Percentiles rank a stretch among this genome's conserved stretches.
phyloP scores from a whole-genome alignment of 2,113 vertebrate species.

The Oryzias celebensis region DNA sequence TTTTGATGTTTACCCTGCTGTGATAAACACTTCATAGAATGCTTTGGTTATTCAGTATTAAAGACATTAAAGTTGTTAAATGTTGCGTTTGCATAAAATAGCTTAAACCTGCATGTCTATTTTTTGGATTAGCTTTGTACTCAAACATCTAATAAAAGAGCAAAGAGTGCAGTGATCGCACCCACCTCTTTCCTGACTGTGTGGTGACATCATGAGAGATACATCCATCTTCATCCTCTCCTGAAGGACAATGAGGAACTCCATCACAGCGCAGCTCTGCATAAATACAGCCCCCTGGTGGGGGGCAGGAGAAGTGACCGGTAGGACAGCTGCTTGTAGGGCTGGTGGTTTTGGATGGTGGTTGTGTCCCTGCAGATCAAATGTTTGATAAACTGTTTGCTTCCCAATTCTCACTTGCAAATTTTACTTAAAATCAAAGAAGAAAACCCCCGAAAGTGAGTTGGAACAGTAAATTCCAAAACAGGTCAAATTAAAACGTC shows the following conservation, averaged over 20 bases:
- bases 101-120: too few relatives aligned
- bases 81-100: too few relatives aligned
- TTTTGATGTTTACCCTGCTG: too few relatives aligned
- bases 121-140: neutral
- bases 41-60: too few relatives aligned
- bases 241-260: conserved; percentile 69
- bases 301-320: conserved; percentile 76
- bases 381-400: neutral
- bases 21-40: too few relatives aligned
- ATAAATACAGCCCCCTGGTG: conserved; percentile 73
- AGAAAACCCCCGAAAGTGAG: neutral
- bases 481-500: neutral
- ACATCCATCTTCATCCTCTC: conserved; percentile 80
- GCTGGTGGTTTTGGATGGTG: conserved; percentile 49
- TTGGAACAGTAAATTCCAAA: neutral
- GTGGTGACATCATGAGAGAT: conserved; percentile 17
- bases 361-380: conserved; percentile 52
- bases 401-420: neutral
- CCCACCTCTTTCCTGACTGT: conserved; percentile 42
- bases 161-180: neutral
- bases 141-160: neutral
- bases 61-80: too few relatives aligned
- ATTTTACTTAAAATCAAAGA: neutral
- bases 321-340: conserved; percentile 39
- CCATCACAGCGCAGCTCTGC: conserved; percentile 70